Conservation (phyloP, 2,888 invertebrate species). For the Altica lythri region DNA sequence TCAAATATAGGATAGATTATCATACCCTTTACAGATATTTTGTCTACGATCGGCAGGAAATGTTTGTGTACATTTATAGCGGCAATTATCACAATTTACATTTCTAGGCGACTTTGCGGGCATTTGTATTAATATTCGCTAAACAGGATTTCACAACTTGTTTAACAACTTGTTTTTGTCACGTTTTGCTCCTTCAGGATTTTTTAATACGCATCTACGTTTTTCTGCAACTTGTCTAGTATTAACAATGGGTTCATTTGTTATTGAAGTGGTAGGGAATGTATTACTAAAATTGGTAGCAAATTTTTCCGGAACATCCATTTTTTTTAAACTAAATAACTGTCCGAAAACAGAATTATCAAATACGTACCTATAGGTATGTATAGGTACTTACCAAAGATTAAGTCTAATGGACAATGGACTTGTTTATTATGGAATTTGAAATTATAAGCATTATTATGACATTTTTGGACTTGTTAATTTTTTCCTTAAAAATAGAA, state of each 20-base stretch:
- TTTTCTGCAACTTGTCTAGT: not conserved
- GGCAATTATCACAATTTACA: constrained; percentile 17
- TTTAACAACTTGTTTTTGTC: not conserved
- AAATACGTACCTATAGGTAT: not conserved
- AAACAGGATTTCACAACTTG: not conserved
- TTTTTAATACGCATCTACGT: not conserved
- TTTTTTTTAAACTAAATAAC: not conserved
- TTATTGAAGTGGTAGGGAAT: constrained; percentile 3
- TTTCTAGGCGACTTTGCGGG: not conserved
- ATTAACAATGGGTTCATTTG: not conserved
- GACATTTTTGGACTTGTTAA: not conserved
- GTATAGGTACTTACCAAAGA: not conserved
- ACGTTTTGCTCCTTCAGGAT: not conserved
- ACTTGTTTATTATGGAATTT: not conserved
- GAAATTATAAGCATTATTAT: not conserved
- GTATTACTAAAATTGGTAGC: constrained; percentile 1
- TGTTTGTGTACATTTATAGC: constrained; percentile 14
- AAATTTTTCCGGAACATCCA: constrained; percentile 2
- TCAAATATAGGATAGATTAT: not conserved
- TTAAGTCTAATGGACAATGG: not conserved
- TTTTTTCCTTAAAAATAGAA: not conserved
- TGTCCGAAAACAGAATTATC: not conserved
- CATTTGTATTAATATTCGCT: not conserved
- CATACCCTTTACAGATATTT: constrained; percentile 7
- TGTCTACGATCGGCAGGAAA: constrained; percentile 17